Base-by-base conservation (phyloP, 1,140 invertebrate genomes). In the Scaptomyza graminum region DNA sequence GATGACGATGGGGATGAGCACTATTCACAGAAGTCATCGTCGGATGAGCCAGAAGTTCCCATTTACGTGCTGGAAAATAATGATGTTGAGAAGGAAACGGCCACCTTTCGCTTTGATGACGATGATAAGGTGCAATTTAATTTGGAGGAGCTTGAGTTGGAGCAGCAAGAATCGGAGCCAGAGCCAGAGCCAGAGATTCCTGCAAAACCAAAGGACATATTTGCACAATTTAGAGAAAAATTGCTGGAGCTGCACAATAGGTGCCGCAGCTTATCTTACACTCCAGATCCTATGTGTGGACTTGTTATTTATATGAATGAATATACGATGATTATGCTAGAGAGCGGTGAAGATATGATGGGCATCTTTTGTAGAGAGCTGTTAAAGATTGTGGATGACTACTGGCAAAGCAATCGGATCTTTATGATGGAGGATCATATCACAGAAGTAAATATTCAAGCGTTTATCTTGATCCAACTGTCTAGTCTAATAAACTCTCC, bases 341-440 rank as follows among this genome's bases (percentile, higher is more conserved):
- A 91, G 54, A 54, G 79, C 31, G 66, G 70, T 4, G 90, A 91
- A 51, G 90, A 91, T n/a, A 82, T 88, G 74, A 70, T 91, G 25
- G 79, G 79, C 1, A 64, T 66, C 28, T 88, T 85, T n/a, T 90
- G 75, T n/a, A 6, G 16, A 1, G 51, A 74, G 5, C 44, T 91
- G 13, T 13, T 74, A 1, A 22, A 22, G 0, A 37, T 22, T 43
- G 9, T 67, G n/a, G 13, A 52, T 3, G 47, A 69, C 0, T 88
- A 69, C 34, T 91, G 82, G 82, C 5, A 44, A 5, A 56, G 39
- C 5, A 77, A 81, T 55, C 75, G 82, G 8, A 70, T 91, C 0
- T 81, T 91, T 7, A 51, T 69, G 1, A 78, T 88, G 6, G 90
- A 91, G 54, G 90, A 91, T 74, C 73, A 79, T 28, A 88, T 91